These are phyloP conservation scores for Cygnus atratus DNA, from an alignment of 2,113 vertebrate genomes.

Conservation along the genomic window DNA sequence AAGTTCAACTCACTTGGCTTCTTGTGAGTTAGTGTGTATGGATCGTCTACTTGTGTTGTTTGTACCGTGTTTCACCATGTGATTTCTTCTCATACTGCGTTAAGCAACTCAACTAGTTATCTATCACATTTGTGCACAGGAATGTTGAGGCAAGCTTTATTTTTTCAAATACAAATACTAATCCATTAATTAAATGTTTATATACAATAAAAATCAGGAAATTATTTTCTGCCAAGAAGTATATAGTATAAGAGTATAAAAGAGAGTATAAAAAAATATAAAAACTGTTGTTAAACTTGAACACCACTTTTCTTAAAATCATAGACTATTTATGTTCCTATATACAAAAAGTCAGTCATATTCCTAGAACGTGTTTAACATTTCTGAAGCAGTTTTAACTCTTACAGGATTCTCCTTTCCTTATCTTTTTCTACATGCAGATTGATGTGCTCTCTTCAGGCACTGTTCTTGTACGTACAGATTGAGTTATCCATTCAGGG, in stretches of 20 bases:
- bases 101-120: not conserved
- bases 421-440: not conserved
- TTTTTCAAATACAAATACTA: not conserved
- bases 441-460: not conserved
- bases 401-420: not conserved
- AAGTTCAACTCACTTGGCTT: not conserved
- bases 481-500: slow-evolving; percentile 17
- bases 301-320: not conserved
- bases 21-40: not conserved
- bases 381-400: not conserved
- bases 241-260: not conserved
- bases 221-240: not conserved
- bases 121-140: not conserved
- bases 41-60: not conserved
- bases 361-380: not conserved
- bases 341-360: not conserved
- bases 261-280: too few species aligned
- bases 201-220: not conserved
- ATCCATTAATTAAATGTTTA: not conserved
- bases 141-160: not conserved
- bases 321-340: not conserved
- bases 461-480: not conserved
- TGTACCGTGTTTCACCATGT: not conserved
- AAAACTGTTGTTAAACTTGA: not conserved
- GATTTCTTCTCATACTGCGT: not conserved